phyloP scores from a whole-genome alignment of 35 echinoderm and acorn worm genomes.

The Nesometra sesokonis region DNA sequence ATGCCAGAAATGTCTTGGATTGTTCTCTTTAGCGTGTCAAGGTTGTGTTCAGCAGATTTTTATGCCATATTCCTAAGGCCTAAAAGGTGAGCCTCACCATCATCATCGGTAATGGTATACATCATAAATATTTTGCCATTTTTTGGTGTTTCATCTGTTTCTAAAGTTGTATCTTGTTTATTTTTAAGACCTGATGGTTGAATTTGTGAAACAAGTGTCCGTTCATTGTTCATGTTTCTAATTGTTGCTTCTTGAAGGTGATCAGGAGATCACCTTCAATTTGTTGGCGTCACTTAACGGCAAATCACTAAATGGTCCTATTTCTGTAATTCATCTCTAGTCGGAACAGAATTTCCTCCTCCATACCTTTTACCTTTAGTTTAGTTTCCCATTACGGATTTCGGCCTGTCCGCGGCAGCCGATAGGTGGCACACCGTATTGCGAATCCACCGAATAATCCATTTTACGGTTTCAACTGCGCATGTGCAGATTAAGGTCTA shows the following conservation, averaged over 20 bases:
- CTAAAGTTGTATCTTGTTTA: slow-evolving; percentile 2
- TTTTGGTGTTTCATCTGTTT: slow-evolving; percentile 21
- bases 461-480: too few relatives aligned
- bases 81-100: not conserved
- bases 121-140: slow-evolving; percentile 7
- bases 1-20: slow-evolving; percentile 7
- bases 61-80: slow-evolving; percentile 16
- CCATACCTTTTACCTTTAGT: too few relatives aligned
- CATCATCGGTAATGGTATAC: slow-evolving; percentile 14
- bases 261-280: too few relatives aligned
- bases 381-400: too few relatives aligned
- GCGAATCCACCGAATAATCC: too few relatives aligned
- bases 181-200: not conserved
- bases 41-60: slow-evolving; percentile 11
- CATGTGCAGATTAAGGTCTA: too few relatives aligned
- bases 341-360: too few relatives aligned
- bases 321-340: too few relatives aligned
- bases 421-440: too few relatives aligned
- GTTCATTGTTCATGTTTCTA: slow-evolving; percentile 17
- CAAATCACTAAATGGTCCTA: too few relatives aligned
- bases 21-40: not conserved
- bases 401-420: too few relatives aligned
- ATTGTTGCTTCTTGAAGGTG: not conserved
- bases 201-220: slow-evolving; percentile 3
- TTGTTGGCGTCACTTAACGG: too few relatives aligned